Base-by-base conservation (phyloP, 2,113 vertebrate genomes). In the Arvicanthis niloticus region DNA sequence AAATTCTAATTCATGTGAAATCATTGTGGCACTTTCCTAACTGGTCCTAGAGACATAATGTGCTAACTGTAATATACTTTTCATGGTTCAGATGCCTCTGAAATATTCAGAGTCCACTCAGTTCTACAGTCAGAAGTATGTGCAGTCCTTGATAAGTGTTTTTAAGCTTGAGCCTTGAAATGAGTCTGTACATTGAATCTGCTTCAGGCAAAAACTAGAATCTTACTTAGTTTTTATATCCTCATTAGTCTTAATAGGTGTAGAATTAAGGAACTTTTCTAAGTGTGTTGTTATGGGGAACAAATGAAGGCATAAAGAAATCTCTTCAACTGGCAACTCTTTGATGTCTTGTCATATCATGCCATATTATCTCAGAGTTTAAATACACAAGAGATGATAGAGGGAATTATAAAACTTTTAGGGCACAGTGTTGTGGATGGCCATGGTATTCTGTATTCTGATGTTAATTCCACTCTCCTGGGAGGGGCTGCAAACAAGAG, bases 201-300 rank as follows among this genome's bases (percentile, higher is more conserved):
- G 92, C 93, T 95, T 95, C 68, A 88, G 93, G 96, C 89, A 93
- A 84, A 85, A 92, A 6, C 80, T 92, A 88, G 95, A 94, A 96
- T 88, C 65, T 93, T 96, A 95, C 56, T 81, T 87, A 56, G 86
- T 51, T 93, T 95, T 97, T 94, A 93, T 67, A 93, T 94, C 84
- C 90, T 97, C 90, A 88, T 97, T 97, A 97, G 84, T 77, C 84
- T 96, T 96, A 95, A 96, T 88, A 62, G 40, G 3, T 42, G 53
- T 88, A n/a, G 76, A 97, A 96, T 91, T 93, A 78, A 97, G 65
- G 40, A 92, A 67, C 34, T 72, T 95, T 92, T 73, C 51, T 92
- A 93, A 80, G 90, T 77, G 40, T 86, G 53, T 95, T 58, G 60
- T 58, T 95, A 75, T n/a, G 58, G 73, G 51, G 75, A 90, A 22